Percentiles rank a stretch among this genome's conserved stretches.
These are phyloP conservation scores for Melanophora roralis DNA, from an alignment of 2,888 invertebrate species.

Conservation along the genomic window DNA sequence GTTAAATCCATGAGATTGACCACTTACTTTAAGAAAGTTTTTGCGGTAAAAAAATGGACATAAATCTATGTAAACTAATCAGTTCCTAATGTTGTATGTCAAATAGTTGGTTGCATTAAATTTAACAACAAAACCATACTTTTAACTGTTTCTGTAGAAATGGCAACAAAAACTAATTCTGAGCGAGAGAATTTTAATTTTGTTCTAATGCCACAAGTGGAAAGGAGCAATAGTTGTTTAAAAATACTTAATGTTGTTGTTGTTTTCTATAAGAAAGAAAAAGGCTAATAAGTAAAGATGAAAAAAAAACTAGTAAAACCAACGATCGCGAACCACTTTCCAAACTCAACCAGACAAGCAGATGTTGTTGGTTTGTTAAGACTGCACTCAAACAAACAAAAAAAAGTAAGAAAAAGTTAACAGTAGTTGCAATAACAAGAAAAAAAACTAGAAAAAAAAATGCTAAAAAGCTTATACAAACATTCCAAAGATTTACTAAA, in stretches of 20 bases:
- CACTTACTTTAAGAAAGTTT: too few species aligned
- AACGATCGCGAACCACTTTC: slow-evolving; percentile 70
- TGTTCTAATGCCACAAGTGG: slow-evolving; percentile 37
- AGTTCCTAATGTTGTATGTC: too few species aligned
- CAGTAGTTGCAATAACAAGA: slow-evolving; percentile 1
- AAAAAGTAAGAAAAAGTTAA: background rate
- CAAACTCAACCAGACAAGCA: slow-evolving; percentile 69
- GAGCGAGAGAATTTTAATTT: slow-evolving; percentile 41
- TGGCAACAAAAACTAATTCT: slow-evolving; percentile 10
- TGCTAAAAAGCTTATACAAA: background rate
- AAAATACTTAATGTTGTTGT: slow-evolving; percentile 8
- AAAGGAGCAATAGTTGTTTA: slow-evolving; percentile 27
- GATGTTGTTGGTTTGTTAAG: slow-evolving; percentile 58
- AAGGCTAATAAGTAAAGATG: background rate
- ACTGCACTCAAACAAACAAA: slow-evolving; percentile 12
- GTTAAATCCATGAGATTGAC: too few species aligned
- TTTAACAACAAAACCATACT: background rate
- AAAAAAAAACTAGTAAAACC: slow-evolving; percentile 26
- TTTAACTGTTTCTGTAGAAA: slow-evolving; percentile 39
- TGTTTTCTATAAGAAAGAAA: background rate
- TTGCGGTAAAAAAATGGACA: too few species aligned
- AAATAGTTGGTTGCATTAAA: background rate
- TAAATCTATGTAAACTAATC: too few species aligned
- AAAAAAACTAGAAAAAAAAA: slow-evolving; percentile 15
- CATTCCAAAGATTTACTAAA: slow-evolving; percentile 40